Conservation (phyloP, 2,113 vertebrate genomes). For the Agapornis roseicollis region DNA sequence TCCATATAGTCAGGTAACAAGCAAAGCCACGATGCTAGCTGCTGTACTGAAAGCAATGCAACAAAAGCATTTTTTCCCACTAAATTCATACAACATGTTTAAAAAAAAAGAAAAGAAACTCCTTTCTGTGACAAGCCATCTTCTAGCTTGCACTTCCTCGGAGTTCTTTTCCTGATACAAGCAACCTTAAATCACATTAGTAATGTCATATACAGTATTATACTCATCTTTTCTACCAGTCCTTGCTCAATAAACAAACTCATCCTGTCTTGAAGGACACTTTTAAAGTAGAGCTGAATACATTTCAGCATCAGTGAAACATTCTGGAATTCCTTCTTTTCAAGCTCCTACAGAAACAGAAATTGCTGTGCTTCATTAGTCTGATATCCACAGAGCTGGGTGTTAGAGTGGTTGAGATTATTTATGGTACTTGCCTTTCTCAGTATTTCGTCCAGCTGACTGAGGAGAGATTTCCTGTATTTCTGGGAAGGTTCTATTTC, state of each 20-base stretch:
- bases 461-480: constrained; percentile 48
- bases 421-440: constrained; percentile 57
- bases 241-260: constrained; percentile 76
- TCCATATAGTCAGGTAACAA: not conserved
- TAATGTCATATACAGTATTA: not conserved
- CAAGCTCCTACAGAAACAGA: constrained; percentile 75
- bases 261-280: constrained; percentile 37
- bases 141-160: not conserved
- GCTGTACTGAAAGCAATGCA: not conserved
- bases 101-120: not conserved
- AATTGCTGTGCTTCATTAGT: not conserved
- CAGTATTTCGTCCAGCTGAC: constrained; percentile 64
- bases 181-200: not conserved
- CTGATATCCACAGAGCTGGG: fast-evolving
- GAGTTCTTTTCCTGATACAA: not conserved
- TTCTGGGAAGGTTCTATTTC: constrained; percentile 53
- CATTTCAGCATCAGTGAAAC: constrained; percentile 78
- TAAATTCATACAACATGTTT: not conserved
- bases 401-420: not conserved
- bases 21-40: not conserved
- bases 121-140: not conserved
- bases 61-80: fast-evolving
- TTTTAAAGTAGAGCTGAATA: constrained; percentile 72
- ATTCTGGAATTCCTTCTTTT: constrained; percentile 74
- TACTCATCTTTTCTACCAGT: constrained; percentile 84